Percentiles rank a stretch among this genome's conserved stretches.
Evolutionary conservation across 2,888 invertebrate species (phyloP).

Genomic region (Leptopterna dolabrata): DNA sequence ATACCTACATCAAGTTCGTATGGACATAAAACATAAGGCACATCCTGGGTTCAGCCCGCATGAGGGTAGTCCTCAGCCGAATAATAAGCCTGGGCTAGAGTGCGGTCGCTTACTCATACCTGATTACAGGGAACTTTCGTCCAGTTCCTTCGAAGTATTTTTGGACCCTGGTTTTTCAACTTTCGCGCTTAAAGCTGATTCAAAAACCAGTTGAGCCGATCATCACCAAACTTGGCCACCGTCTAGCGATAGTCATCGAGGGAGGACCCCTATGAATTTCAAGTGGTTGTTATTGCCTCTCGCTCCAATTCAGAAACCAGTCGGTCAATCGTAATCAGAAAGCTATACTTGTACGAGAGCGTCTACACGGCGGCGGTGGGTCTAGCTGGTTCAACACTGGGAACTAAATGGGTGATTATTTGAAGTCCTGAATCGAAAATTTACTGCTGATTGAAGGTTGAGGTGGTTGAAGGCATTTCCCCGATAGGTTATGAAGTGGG

Average conservation of each 20-base stretch:
- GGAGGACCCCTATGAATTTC: not conserved
- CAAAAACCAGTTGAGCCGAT: conserved; percentile 1
- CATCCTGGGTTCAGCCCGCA: no score
- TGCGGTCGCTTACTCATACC: not conserved
- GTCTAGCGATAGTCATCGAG: not conserved
- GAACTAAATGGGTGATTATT: no score
- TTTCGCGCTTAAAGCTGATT: not conserved
- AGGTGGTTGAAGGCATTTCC: no score
- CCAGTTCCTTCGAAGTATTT: not conserved
- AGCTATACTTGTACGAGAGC: not conserved
- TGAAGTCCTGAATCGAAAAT: no score
- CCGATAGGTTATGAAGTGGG: no score
- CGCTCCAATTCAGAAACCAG: not conserved
- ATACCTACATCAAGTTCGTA: no score
- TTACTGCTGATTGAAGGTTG: no score
- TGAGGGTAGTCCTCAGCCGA: no score
- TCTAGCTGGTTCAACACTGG: not conserved
- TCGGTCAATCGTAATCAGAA: not conserved
- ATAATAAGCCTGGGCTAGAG: no score
- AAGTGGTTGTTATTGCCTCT: not conserved
- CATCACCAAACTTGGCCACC: not conserved
- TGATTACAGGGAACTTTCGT: not conserved
- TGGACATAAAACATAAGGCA: no score
- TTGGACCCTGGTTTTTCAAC: not conserved
- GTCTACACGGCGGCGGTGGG: not conserved